Conservation (phyloP, 2,113 vertebrate genomes). For the Plecturocebus donacophilus region DNA sequence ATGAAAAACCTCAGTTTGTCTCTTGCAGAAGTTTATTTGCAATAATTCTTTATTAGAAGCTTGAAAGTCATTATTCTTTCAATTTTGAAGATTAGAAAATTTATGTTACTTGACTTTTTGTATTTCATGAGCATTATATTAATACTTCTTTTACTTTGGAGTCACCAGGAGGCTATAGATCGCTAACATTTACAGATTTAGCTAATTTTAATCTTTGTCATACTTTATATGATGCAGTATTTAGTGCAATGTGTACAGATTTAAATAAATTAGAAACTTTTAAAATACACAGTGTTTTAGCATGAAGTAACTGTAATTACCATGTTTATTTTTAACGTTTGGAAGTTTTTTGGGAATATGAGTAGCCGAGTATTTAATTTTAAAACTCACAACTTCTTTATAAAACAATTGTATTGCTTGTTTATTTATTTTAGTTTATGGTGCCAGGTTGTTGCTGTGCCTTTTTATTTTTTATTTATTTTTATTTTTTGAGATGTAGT, state of each 20-base stretch:
- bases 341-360: neutral
- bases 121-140: neutral
- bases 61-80: neutral
- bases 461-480: neutral
- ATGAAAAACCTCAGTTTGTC: neutral
- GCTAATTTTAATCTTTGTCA: neutral
- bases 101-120: neutral
- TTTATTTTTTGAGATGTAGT: too few species aligned
- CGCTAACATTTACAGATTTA: constrained; percentile 68
- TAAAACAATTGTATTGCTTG: neutral
- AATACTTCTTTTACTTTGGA: constrained; percentile 72
- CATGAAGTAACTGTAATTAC: neutral
- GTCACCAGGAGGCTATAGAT: constrained; percentile 84
- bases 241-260: neutral
- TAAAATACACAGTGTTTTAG: neutral
- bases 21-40: neutral
- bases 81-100: constrained; percentile 47
- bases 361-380: neutral
- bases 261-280: constrained; percentile 11
- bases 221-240: neutral
- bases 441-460: neutral
- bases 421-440: neutral
- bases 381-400: neutral
- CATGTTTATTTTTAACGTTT: neutral
- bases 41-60: neutral